A percentile compares a stretch with the other conserved stretches of the same genome.
These are phyloP conservation scores for Synanthedon andrenaeformis DNA, from an alignment of 2,888 invertebrate species.

Conservation along the genomic window DNA sequence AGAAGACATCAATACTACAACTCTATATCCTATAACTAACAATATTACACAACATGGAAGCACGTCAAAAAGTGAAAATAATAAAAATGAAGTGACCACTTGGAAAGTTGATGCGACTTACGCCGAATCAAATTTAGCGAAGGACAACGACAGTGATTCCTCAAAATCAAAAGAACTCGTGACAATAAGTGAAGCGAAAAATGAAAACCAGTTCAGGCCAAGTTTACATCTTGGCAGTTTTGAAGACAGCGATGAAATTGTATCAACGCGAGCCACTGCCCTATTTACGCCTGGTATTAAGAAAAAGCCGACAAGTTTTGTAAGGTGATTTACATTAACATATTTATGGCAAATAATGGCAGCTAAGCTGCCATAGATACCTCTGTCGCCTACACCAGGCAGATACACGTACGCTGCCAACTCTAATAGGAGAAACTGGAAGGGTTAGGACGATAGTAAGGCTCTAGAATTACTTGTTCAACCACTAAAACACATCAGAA, in stretches of 20 bases:
- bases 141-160: slow-evolving; percentile 15
- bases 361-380: background rate
- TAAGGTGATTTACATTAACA: slow-evolving; percentile 20
- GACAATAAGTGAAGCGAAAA: background rate
- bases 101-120: slow-evolving; percentile 42
- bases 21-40: slow-evolving; percentile 33
- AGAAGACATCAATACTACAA: slow-evolving; percentile 29
- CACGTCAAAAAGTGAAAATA: slow-evolving; percentile 5
- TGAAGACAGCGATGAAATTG: slow-evolving; percentile 38
- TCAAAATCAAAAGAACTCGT: slow-evolving; percentile 13
- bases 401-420: too few relatives aligned
- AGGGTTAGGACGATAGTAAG: too few relatives aligned
- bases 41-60: slow-evolving; percentile 6
- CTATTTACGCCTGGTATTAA: slow-evolving; percentile 21
- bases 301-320: slow-evolving; percentile 27
- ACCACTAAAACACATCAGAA: too few relatives aligned
- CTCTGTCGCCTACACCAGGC: too few relatives aligned
- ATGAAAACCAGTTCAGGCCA: slow-evolving; percentile 42
- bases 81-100: slow-evolving; percentile 13
- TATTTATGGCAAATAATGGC: background rate
- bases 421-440: too few relatives aligned
- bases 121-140: slow-evolving; percentile 9
- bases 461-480: too few relatives aligned
- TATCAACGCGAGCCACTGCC: slow-evolving; percentile 17
- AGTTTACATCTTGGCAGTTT: slow-evolving; percentile 62